Percentiles rank a stretch among this genome's conserved stretches.
Conservation (phyloP, 1,140 invertebrate genomes). For the Magallana ariakensis region DNA sequence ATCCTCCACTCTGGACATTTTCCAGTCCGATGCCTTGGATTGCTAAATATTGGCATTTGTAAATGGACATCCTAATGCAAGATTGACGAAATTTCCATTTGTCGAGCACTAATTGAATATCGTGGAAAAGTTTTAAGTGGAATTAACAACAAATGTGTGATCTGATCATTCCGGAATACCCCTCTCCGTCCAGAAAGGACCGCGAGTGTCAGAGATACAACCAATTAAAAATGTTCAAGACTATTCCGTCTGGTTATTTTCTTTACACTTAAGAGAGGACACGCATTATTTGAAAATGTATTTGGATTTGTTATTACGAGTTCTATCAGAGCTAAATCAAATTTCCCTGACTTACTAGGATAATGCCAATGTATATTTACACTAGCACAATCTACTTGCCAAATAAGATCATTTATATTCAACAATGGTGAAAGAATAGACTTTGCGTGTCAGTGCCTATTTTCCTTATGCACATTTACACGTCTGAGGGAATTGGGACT, state of each 20-base stretch:
- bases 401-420: slow-evolving; percentile 8
- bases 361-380: slow-evolving; percentile 23
- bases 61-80: slow-evolving; percentile 34
- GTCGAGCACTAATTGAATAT: slow-evolving; percentile 34
- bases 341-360: background rate
- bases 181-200: background rate
- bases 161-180: background rate
- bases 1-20: slow-evolving; percentile 1
- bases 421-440: background rate
- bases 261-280: background rate
- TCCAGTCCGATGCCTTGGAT: slow-evolving; percentile 28
- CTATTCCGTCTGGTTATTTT: slow-evolving; percentile 11
- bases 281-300: slow-evolving; percentile 29
- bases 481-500: background rate
- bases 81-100: slow-evolving; percentile 37
- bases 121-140: slow-evolving; percentile 33
- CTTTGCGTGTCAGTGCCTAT: background rate
- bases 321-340: slow-evolving; percentile 4
- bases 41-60: slow-evolving; percentile 38
- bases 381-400: background rate
- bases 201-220: background rate
- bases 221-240: slow-evolving; percentile 27
- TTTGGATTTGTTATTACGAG: slow-evolving; percentile 26
- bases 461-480: background rate
- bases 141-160: slow-evolving; percentile 27